Conservation (phyloP, 2,113 vertebrate species). For the Brachirus orientalis region DNA sequence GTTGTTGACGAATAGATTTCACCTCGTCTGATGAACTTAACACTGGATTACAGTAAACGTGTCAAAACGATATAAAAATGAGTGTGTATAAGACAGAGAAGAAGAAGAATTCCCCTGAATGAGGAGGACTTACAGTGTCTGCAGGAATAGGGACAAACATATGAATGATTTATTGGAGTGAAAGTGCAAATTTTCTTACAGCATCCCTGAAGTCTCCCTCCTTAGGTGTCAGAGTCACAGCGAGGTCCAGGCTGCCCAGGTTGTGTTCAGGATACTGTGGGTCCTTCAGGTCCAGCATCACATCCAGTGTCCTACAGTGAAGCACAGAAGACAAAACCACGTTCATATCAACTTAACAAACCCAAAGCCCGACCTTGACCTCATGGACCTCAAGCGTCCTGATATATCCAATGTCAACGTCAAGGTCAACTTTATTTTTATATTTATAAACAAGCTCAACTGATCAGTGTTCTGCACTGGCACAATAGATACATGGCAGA, state of each 20-base stretch:
- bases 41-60: no score
- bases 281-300: slow-evolving; percentile 91
- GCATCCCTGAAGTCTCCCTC: slow-evolving; percentile 86
- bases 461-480: no score
- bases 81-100: no score
- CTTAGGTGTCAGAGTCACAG: slow-evolving; percentile 85
- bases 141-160: slow-evolving; percentile 2
- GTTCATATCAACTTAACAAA: background rate
- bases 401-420: no score
- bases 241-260: slow-evolving; percentile 88
- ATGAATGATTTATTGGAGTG: slow-evolving; percentile 9
- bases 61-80: no score
- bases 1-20: no score
- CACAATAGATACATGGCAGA: no score
- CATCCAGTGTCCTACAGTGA: slow-evolving; percentile 84
- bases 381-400: no score
- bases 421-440: no score
- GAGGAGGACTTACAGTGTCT: background rate
- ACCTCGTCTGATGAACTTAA: no score
- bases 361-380: no score
- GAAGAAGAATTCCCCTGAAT: background rate
- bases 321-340: slow-evolving; percentile 3
- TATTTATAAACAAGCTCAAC: no score
- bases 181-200: slow-evolving; percentile 82
- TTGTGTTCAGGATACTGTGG: slow-evolving; percentile 91